Base-by-base conservation (phyloP, 1,140 invertebrate genomes). In the Centruroides sculpturatus region DNA sequence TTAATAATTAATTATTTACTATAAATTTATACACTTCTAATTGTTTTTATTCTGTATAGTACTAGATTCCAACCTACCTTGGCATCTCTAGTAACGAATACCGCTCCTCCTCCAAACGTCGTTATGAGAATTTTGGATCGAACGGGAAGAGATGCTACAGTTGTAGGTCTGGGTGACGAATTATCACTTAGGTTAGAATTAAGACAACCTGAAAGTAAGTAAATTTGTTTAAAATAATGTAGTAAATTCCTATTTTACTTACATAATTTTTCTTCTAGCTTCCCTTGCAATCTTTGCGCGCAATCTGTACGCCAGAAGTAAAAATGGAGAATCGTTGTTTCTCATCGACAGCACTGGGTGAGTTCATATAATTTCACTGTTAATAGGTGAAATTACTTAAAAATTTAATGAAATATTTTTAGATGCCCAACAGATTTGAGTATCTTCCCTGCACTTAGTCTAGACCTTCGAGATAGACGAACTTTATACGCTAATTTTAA, bases 211-310 rank as follows among this genome's bases (percentile, higher is more conserved):
- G 64, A 65, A 4, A 71, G 66, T 66, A 63, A 35, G 55, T 48
- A 35, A 41, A 6, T 41, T 12, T 36, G 11, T 12, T 59, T 35
- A 41, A 35, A 35, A 11, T 56, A 11, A 56, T 56, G 8, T 8
- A 46, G 12, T 35, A 41, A 11, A 49, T n/a, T 56, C 9, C 5
- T 6, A 12, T 36, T 46, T 7, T 11, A 56, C 49, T 57, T 23
- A 34, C 5, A n/a, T 41, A 8, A 35, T 35, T 50, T 36, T 57
- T 35, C 10, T 60, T 50, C 35, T 10, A 57, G 67, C 72, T 58
- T 73, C 76, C 8, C 77, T 79, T 67, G 78, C 74, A 11, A 77
- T 79, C 35, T 78, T 79, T 69, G 78, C 76, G 12, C 66, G 76
- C 13, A 79, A 78, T 65, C 64, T 79, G 49, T 77, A 78, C 69